Evolutionary conservation across 1,140 invertebrate genomes (phyloP).

Genomic region (Rhynchophorus ferrugineus): DNA sequence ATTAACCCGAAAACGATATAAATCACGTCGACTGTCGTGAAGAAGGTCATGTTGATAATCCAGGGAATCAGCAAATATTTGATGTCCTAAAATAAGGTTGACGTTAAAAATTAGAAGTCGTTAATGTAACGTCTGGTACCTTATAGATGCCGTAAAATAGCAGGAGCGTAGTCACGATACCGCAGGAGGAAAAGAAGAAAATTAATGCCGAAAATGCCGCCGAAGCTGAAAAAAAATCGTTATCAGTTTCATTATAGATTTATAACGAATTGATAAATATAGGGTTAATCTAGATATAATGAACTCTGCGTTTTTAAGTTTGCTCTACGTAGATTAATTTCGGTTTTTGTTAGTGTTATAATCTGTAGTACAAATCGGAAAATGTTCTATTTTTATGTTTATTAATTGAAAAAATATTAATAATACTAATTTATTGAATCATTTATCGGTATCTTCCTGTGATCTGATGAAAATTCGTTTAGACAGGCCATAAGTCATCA

Average conservation of each 20-base stretch:
- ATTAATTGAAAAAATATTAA: no score
- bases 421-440: no score
- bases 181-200: constrained; percentile 43
- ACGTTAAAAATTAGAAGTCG: not conserved
- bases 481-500: no score
- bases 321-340: no score
- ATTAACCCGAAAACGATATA: constrained; percentile 29
- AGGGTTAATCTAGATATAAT: no score
- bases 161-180: constrained; percentile 45
- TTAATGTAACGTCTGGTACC: constrained; percentile 33
- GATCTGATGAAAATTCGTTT: no score
- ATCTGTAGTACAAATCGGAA: no score
- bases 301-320: no score
- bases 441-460: no score
- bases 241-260: not conserved
- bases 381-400: no score
- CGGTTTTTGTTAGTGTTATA: no score
- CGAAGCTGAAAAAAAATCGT: constrained; percentile 41
- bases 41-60: constrained; percentile 30
- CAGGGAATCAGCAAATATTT: constrained; percentile 30
- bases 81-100: constrained; percentile 18
- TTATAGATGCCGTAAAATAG: constrained; percentile 46
- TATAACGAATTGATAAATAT: not conserved
- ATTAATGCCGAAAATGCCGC: constrained; percentile 44
- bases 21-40: constrained; percentile 26